Percentiles rank a stretch among this genome's conserved stretches.
These are phyloP conservation scores for Platichthys flesus DNA, from an alignment of 2,113 vertebrate genomes.

Conservation along the genomic window DNA sequence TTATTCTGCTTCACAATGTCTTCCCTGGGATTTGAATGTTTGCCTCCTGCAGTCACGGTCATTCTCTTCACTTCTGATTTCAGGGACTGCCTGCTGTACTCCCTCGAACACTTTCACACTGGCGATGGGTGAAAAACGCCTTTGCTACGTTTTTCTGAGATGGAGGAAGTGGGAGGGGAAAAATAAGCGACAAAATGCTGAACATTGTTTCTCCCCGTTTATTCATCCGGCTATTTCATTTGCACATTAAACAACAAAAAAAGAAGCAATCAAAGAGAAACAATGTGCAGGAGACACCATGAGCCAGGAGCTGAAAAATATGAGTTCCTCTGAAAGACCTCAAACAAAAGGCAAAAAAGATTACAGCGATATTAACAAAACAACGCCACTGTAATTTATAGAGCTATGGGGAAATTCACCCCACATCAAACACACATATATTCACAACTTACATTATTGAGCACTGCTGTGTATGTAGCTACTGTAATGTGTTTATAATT, in stretches of 20 bases:
- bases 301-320: slow-evolving; percentile 31
- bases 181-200: slow-evolving; percentile 22
- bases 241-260: slow-evolving; percentile 45
- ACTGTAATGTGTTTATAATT: neutral
- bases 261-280: slow-evolving; percentile 28
- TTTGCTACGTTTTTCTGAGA: slow-evolving; percentile 20
- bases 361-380: slow-evolving; percentile 27
- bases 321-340: slow-evolving; percentile 18
- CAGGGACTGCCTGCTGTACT: slow-evolving; percentile 63
- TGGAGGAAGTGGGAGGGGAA: neutral
- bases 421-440: neutral
- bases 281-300: slow-evolving; percentile 9
- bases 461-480: neutral
- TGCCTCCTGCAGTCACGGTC: slow-evolving; percentile 77
- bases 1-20: slow-evolving; percentile 81
- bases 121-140: slow-evolving; percentile 28
- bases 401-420: slow-evolving; percentile 3
- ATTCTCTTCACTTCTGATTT: slow-evolving; percentile 75
- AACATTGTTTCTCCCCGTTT: slow-evolving; percentile 33
- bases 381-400: slow-evolving; percentile 1
- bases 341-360: slow-evolving; percentile 45
- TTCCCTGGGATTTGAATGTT: slow-evolving; percentile 79
- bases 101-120: slow-evolving; percentile 46
- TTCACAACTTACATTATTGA: neutral
- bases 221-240: slow-evolving; percentile 46